A percentile compares a stretch with the other conserved stretches of the same genome.
Conservation (phyloP, 2,797 vertebrate species). For the Sphaeramia orbicularis region DNA sequence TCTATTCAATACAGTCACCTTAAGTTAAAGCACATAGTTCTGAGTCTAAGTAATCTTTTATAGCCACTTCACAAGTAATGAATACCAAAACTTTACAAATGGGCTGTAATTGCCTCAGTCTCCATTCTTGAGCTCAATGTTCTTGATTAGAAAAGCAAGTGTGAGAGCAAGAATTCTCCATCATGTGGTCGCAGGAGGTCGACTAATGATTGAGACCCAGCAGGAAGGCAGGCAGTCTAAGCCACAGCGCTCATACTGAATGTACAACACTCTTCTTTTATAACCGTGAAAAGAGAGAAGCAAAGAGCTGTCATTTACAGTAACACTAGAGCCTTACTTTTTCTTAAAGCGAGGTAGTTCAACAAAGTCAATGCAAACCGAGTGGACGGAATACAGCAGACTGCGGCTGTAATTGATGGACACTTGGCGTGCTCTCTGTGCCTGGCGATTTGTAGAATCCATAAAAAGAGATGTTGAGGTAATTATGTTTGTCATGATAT, state of each 20-base stretch:
- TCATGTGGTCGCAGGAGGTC: not conserved
- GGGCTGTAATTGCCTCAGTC: constrained; percentile 20
- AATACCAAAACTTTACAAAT: constrained; percentile 36
- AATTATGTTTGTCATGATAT: constrained; percentile 88
- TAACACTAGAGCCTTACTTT: constrained; percentile 38
- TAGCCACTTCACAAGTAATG: constrained; percentile 40
- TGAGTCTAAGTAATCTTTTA: constrained; percentile 32
- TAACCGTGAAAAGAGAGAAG: constrained; percentile 8
- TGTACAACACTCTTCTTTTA: not conserved
- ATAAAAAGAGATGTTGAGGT: constrained; percentile 86
- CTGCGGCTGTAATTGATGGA: constrained; percentile 76
- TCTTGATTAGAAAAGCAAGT: constrained; percentile 30
- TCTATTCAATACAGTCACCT: constrained; percentile 27
- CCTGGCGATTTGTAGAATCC: constrained; percentile 82
- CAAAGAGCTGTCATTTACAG: constrained; percentile 6
- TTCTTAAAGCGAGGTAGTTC: constrained; percentile 44
- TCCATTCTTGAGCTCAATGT: constrained; percentile 23
- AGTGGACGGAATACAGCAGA: constrained; percentile 53
- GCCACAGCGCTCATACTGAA: constrained; percentile 1
- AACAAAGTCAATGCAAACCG: constrained; percentile 51
- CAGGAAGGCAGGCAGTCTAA: constrained; percentile 15
- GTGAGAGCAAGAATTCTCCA: constrained; percentile 13
- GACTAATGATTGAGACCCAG: constrained; percentile 8
- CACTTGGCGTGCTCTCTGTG: constrained; percentile 73
- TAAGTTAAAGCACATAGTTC: constrained; percentile 18